Percentiles rank a stretch among this genome's conserved stretches.
Evolutionary conservation across 2,797 vertebrate species (phyloP).

Genomic region (Amblyraja radiata): DNA sequence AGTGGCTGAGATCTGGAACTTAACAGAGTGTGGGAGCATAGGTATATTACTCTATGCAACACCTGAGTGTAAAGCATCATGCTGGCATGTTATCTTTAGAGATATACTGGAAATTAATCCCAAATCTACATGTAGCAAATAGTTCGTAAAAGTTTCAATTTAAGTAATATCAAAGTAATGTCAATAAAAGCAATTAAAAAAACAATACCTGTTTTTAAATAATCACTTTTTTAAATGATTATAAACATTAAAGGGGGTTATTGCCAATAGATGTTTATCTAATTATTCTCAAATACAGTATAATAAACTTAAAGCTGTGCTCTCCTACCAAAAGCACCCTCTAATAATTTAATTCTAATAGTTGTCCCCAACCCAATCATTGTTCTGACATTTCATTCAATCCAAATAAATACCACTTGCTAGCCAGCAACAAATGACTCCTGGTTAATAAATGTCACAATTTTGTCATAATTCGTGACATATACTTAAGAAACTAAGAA

Average conservation of each 20-base stretch:
- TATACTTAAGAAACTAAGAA: no score
- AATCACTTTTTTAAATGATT: background rate
- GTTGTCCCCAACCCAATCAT: background rate
- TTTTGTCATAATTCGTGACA: background rate
- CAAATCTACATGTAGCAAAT: background rate
- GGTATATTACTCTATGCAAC: background rate
- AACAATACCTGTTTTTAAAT: background rate
- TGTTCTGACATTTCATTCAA: background rate
- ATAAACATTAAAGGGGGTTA: background rate
- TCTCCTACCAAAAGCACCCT: background rate
- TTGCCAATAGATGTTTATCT: background rate
- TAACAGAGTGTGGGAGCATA: background rate
- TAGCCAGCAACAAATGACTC: background rate
- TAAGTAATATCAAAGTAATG: background rate
- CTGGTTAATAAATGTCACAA: background rate
- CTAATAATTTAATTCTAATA: background rate
- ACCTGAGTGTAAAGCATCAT: background rate
- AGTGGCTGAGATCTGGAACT: background rate
- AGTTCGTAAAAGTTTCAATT: background rate
- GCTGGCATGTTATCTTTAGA: background rate
- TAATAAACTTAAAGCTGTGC: background rate
- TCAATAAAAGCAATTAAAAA: background rate
- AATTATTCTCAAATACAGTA: background rate
- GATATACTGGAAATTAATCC: background rate
- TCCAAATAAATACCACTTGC: background rate